Base-by-base conservation (phyloP, 2,797 vertebrate species). In the Cuniculus paca region DNA sequence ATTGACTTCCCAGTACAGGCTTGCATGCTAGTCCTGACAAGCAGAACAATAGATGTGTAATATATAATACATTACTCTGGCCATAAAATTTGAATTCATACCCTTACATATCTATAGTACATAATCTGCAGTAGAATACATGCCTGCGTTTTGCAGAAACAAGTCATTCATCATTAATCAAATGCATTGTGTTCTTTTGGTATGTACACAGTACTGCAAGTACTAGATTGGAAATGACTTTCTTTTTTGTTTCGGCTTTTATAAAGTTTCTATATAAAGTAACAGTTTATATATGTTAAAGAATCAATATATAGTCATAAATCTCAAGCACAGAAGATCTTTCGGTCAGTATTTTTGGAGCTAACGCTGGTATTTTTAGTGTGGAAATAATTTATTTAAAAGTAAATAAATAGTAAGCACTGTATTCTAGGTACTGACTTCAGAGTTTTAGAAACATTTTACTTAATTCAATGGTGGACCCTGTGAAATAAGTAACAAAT, bases 261-360 rank as follows among this genome's bases (percentile, higher is more conserved):
- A 45, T 54, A 88, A 90, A 28, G 80, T 42, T 77, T 19, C 17
- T 72, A 34, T 50, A 16, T 61, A 70, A 68, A 75, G 11, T 65
- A 79, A 20, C 78, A 65, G n/a, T 94, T 87, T 75, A 87, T 72
- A 42, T 60, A 17, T 88, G 10, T 50, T 79, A 84, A 91, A 88
- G 39, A 79, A 63, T 54, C 54, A 79, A 78, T 45, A 77, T 50
- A 70, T 58, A 42, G 36, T 80, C 70, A 45, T 60, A 72, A 75
- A 10, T 42, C 50, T 83, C 28, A 86, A 83, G 54, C 3, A 86
- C 45, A 74, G 61, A 86, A 19, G 8, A 87, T 42, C 14, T 89
- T 81, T 83, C n/a, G 50, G 17, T 81, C 10, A 79, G n/a, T 89
- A 36, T 93, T 95, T 81, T 52, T 56, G 28, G 36, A 4, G 6